Conservation (phyloP, 2,797 vertebrate genomes). For the Silurus aristotelis region DNA sequence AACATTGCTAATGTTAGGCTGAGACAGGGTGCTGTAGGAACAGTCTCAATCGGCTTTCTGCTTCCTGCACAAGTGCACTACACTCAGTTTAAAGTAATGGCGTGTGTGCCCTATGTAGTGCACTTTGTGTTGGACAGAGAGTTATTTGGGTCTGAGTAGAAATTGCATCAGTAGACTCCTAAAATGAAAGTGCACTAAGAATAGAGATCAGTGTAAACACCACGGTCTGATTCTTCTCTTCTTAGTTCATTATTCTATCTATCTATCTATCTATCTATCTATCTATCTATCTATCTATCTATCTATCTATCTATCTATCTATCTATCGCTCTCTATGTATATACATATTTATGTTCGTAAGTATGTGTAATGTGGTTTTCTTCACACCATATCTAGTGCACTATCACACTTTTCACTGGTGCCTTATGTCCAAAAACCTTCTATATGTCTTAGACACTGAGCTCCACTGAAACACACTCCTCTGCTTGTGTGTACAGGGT, state of each 20-base stretch:
- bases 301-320: too few relatives aligned
- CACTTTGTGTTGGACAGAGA: accelerated
- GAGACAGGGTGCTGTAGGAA: neutral
- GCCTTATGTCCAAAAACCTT: neutral
- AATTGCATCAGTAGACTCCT: neutral
- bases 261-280: too few relatives aligned
- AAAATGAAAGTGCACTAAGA: neutral
- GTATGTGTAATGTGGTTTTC: too few relatives aligned
- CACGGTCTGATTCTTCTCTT: too few relatives aligned
- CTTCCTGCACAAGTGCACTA: neutral
- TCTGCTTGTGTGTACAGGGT: neutral
- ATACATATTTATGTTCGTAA: too few relatives aligned
- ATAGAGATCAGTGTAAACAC: too few relatives aligned
- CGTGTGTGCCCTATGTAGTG: neutral
- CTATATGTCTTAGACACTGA: too few relatives aligned
- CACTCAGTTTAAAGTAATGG: neutral
- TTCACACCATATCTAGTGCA: too few relatives aligned
- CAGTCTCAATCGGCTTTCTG: neutral
- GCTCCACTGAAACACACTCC: too few relatives aligned
- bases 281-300: too few relatives aligned
- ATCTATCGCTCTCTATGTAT: too few relatives aligned
- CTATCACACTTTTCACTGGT: neutral
- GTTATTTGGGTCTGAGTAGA: neutral
- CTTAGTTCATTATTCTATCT: too few relatives aligned
- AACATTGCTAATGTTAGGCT: neutral